These are phyloP conservation scores for Panthera uncia DNA, from an alignment of 2,113 vertebrate species.

Conservation along the genomic window DNA sequence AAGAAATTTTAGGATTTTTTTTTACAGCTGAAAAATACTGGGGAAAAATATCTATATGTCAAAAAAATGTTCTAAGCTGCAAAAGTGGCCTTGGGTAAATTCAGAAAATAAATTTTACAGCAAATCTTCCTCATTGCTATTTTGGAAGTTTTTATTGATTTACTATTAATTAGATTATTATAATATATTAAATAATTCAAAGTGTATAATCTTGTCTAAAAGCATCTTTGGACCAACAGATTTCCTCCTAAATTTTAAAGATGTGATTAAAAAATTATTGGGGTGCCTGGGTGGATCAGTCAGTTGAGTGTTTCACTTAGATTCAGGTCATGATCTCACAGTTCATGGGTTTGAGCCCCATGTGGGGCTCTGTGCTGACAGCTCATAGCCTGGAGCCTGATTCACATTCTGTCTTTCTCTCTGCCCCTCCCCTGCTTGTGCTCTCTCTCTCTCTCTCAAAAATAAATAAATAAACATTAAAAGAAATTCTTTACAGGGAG, in stretches of 20 bases:
- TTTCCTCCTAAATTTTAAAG: background rate
- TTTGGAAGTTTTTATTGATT: background rate
- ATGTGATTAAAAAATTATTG: background rate
- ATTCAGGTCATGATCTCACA: too few species aligned
- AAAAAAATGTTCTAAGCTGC: background rate
- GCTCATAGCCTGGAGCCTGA: too few species aligned
- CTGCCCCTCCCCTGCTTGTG: too few species aligned
- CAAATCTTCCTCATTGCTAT: background rate
- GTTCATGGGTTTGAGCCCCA: too few species aligned
- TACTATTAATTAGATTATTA: background rate
- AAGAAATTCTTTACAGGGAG: background rate
- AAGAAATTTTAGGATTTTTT: background rate
- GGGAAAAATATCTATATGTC: background rate
- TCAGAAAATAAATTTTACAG: background rate
- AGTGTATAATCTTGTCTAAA: background rate
- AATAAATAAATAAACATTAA: too few species aligned
- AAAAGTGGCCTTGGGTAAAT: background rate
- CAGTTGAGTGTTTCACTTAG: too few species aligned
- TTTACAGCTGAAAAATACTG: background rate
- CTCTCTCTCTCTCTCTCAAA: too few species aligned
- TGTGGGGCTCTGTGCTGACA: too few species aligned
- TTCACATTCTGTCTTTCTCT: too few species aligned
- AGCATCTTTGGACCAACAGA: background rate
- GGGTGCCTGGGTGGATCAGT: too few species aligned
- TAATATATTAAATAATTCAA: background rate